Evolutionary conservation across 1,140 invertebrate species (phyloP).

Genomic region (Lordiphosa mommai): DNA sequence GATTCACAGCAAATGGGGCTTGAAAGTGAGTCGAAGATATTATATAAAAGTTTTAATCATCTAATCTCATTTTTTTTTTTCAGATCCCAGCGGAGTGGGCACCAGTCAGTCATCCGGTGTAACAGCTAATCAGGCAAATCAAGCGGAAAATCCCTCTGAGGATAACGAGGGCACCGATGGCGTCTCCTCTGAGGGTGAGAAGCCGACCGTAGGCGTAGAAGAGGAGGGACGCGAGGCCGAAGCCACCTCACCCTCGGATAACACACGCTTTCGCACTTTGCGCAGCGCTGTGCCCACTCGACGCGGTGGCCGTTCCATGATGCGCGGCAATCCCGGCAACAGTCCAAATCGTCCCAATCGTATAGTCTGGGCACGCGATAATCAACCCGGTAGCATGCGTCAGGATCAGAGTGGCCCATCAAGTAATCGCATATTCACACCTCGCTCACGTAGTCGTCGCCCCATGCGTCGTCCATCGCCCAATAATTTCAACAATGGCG

Average conservation of each 20-base stretch:
- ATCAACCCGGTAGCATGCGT: constrained; percentile 42
- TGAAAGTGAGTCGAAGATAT: constrained; percentile 20
- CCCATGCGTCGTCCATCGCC: constrained; percentile 60
- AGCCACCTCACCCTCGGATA: constrained; percentile 82
- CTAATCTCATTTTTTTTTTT: not conserved
- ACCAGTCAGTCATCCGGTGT: constrained; percentile 74
- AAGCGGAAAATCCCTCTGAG: constrained; percentile 59
- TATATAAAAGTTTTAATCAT: not conserved
- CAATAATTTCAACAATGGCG: constrained; percentile 61
- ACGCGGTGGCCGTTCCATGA: constrained; percentile 44
- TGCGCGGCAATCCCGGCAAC: constrained; percentile 37
- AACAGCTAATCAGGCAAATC: constrained; percentile 59
- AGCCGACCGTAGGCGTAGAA: constrained; percentile 81
- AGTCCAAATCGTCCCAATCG: constrained; percentile 75
- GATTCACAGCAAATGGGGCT: constrained; percentile 52
- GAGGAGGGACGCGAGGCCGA: constrained; percentile 87
- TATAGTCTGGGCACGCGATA: constrained; percentile 79
- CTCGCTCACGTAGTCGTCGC: constrained; percentile 47
- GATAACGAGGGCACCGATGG: constrained; percentile 79
- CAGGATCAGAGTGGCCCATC: constrained; percentile 40
- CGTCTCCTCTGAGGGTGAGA: constrained; percentile 84
- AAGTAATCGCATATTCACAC: constrained; percentile 44
- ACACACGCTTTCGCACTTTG: constrained; percentile 58
- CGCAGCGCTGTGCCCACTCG: constrained; percentile 63
- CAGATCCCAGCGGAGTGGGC: constrained; percentile 61